These are phyloP conservation scores for Glyphotaelius pellucidus DNA, from an alignment of 2,888 invertebrate genomes.

Conservation along the genomic window DNA sequence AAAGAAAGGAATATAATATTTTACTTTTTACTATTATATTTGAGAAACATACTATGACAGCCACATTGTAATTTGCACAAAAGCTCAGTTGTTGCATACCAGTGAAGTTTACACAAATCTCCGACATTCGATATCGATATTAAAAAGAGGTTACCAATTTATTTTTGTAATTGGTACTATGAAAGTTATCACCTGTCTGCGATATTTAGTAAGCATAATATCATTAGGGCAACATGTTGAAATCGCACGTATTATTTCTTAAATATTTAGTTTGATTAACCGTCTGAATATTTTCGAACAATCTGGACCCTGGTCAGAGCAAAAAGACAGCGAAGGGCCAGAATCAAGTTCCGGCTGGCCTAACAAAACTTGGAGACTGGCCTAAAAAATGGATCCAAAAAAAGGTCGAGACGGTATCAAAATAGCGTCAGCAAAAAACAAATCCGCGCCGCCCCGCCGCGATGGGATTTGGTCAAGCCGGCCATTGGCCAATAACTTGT, in stretches of 20 bases:
- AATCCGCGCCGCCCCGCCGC: conserved; percentile 39
- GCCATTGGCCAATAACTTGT: conserved; percentile 4
- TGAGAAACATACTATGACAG: neutral
- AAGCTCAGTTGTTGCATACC: neutral
- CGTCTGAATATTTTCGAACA: neutral
- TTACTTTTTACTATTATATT: neutral
- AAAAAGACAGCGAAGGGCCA: neutral
- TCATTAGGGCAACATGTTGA: too few species aligned
- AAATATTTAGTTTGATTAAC: neutral
- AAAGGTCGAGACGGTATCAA: conserved; percentile 47
- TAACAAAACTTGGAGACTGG: conserved; percentile 17
- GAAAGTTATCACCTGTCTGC: neutral
- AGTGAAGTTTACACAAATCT: neutral
- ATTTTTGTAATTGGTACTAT: neutral
- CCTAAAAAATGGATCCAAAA: conserved; percentile 16
- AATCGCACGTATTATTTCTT: neutral
- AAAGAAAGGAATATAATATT: neutral
- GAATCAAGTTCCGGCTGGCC: conserved; percentile 22
- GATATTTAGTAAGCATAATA: neutral
- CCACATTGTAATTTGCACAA: neutral
- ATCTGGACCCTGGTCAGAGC: neutral
- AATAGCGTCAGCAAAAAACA: conserved; percentile 54
- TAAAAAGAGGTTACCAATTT: neutral
- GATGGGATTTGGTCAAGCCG: conserved; percentile 3
- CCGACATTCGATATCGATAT: neutral